Evolutionary conservation across 2,888 invertebrate genomes (phyloP).

Genomic region (Pyralis farinalis): DNA sequence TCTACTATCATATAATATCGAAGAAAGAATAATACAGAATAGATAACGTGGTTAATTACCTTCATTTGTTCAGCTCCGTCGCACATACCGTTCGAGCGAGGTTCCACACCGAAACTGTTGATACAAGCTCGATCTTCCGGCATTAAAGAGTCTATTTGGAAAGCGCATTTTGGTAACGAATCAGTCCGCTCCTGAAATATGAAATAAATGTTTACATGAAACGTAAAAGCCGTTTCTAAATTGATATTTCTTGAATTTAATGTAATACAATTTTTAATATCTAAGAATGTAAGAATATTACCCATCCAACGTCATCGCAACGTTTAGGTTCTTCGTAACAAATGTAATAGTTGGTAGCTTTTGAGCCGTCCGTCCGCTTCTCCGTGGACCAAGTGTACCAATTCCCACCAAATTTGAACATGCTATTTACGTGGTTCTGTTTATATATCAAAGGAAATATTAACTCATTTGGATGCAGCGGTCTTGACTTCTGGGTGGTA

Average conservation of each 20-base stretch:
- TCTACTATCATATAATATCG: no score
- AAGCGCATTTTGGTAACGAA: constrained; percentile 59
- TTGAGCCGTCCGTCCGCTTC: constrained; percentile 60
- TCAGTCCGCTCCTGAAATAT: constrained; percentile 57
- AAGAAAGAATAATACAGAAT: no score
- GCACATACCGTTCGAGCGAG: constrained; percentile 42
- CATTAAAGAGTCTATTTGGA: constrained; percentile 66
- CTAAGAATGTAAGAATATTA: no score
- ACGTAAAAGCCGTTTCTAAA: no score
- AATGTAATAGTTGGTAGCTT: constrained; percentile 58
- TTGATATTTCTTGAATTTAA: no score
- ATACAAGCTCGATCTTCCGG: constrained; percentile 67
- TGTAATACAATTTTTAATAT: no score
- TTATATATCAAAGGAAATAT: constrained; percentile 66
- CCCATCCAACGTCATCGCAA: constrained; percentile 73
- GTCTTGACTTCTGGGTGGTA: constrained; percentile 45
- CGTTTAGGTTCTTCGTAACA: constrained; percentile 71
- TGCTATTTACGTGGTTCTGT: constrained; percentile 65
- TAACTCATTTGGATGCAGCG: constrained; percentile 63
- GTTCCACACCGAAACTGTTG: constrained; percentile 62
- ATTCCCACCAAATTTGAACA: constrained; percentile 71
- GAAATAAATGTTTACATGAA: neutral
- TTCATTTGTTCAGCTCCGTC: constrained; percentile 75
- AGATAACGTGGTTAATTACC: constrained; percentile 37
- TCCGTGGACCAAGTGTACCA: constrained; percentile 75